Percentiles rank a stretch among this genome's conserved stretches.
Evolutionary conservation across 2,113 vertebrate species (phyloP).

Genomic region (Poecilia latipinna): DNA sequence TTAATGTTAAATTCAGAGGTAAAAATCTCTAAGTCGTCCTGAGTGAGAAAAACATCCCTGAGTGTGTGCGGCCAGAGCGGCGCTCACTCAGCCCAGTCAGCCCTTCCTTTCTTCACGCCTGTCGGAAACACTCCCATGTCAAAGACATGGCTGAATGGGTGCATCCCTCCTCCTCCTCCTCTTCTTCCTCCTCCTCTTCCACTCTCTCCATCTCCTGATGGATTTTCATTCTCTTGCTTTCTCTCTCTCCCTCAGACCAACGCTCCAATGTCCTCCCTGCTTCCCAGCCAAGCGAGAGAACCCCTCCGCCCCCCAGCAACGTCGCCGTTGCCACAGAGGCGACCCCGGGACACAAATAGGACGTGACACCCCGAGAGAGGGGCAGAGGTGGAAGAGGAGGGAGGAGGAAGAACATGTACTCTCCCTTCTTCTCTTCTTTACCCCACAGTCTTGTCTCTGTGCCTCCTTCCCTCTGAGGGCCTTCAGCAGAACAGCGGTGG

Average conservation of each 20-base stretch:
- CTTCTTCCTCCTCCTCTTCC: constrained; percentile 19
- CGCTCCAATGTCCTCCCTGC: constrained; percentile 57
- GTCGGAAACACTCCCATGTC: constrained; percentile 78
- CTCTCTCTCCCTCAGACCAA: constrained; percentile 43
- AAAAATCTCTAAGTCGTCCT: constrained; percentile 26
- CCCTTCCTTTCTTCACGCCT: constrained; percentile 75
- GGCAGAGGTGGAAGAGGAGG: constrained; percentile 39
- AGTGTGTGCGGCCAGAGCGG: constrained; percentile 48
- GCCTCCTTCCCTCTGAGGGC: constrained; percentile 47
- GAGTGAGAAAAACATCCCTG: constrained; percentile 41
- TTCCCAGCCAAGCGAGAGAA: constrained; percentile 73
- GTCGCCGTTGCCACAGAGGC: constrained; percentile 60
- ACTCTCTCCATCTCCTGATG: constrained; percentile 32
- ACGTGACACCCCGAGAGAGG: constrained; percentile 72
- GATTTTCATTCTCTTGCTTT: constrained; percentile 21
- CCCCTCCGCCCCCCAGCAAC: constrained; percentile 35
- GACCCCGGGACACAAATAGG: constrained; percentile 73
- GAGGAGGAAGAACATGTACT: constrained; percentile 48
- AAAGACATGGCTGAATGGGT: constrained; percentile 72
- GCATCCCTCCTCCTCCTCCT: constrained; percentile 46
- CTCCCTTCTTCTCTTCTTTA: constrained; percentile 43
- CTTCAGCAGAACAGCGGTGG: constrained; percentile 53
- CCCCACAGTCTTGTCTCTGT: constrained; percentile 47
- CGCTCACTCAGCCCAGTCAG: constrained; percentile 73
- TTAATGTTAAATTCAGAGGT: constrained; percentile 1